Percentiles rank a stretch among this genome's conserved stretches.
phyloP scores from a whole-genome alignment of 1,140 invertebrate species.

The Leptinotarsa texana region DNA sequence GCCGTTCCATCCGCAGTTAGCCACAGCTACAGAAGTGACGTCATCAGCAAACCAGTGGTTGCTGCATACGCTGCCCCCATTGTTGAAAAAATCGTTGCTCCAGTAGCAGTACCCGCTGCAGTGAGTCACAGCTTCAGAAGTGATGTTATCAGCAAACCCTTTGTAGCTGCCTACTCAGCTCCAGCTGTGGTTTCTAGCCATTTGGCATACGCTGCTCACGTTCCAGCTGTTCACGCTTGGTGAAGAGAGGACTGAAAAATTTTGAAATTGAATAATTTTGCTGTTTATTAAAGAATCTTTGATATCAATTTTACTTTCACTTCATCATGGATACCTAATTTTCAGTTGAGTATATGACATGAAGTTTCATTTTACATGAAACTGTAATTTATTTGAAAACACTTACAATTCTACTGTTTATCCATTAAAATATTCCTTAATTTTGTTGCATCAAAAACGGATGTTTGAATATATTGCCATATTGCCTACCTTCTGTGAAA shows the following conservation, averaged over 20 bases:
- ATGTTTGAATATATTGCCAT: too few species aligned
- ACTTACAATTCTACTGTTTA: too few species aligned
- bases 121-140: constrained; percentile 34
- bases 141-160: constrained; percentile 37
- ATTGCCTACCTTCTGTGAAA: too few species aligned
- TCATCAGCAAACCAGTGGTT: constrained; percentile 35
- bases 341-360: too few species aligned
- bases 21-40: constrained; percentile 33
- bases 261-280: too few species aligned
- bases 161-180: constrained; percentile 21
- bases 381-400: too few species aligned
- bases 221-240: constrained; percentile 37
- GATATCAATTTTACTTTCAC: too few species aligned
- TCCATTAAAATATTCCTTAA: too few species aligned
- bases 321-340: too few species aligned
- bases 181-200: constrained; percentile 14
- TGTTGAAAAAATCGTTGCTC: constrained; percentile 11
- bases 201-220: constrained; percentile 23
- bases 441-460: too few species aligned
- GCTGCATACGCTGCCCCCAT: constrained; percentile 24
- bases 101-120: constrained; percentile 29
- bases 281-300: too few species aligned
- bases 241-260: constrained; percentile 38
- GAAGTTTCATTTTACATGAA: too few species aligned
- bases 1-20: constrained; percentile 36